Evolutionary conservation across 2,113 vertebrate genomes (phyloP).

Genomic region (Grammomys surdaster): DNA sequence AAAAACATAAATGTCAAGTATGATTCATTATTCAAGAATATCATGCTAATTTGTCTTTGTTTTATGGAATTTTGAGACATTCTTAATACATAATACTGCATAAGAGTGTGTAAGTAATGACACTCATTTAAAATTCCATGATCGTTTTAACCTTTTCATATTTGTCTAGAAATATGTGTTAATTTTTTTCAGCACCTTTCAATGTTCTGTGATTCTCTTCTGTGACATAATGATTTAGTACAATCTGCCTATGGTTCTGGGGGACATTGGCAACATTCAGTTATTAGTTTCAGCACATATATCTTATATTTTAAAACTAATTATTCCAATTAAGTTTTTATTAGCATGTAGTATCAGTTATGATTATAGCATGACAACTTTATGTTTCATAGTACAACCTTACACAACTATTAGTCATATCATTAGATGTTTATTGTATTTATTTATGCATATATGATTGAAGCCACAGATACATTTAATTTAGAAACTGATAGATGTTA

Average conservation of each 20-base stretch:
- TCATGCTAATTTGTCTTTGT: not conserved
- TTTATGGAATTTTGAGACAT: not conserved
- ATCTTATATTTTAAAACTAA: slow-evolving; percentile 1
- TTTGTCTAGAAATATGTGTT: not conserved
- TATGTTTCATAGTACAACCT: not conserved
- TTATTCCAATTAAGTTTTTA: not conserved
- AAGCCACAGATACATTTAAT: not conserved
- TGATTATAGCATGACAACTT: not conserved
- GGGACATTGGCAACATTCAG: not conserved
- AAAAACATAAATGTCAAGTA: not conserved
- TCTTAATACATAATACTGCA: not conserved
- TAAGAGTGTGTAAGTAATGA: not conserved
- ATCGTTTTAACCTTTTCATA: not conserved
- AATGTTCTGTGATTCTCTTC: not conserved
- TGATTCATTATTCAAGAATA: slow-evolving; percentile 30
- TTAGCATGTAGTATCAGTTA: not conserved
- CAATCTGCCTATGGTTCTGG: not conserved
- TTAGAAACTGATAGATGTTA: not conserved
- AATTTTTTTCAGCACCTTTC: not conserved
- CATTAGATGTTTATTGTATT: not conserved
- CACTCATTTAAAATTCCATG: not conserved
- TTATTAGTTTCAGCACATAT: not conserved
- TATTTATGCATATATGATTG: not conserved
- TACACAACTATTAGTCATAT: not conserved
- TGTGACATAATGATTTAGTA: not conserved